Evolutionary conservation across 2,888 invertebrate species (phyloP).

Genomic region (Cryptocephalus moraei): DNA sequence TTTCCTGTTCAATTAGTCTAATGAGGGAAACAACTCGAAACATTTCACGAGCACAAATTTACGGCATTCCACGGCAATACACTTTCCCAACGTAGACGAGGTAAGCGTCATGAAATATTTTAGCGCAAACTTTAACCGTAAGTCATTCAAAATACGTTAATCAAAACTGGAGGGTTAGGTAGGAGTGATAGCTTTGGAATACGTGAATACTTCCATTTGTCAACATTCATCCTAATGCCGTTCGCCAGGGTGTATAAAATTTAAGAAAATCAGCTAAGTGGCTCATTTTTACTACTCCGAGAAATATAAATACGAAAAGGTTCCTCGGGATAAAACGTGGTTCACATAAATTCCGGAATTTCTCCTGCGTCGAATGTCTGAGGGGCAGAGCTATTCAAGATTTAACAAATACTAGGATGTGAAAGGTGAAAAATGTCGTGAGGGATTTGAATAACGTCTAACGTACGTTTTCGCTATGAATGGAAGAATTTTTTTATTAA

Average conservation of each 20-base stretch:
- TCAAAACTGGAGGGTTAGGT: conserved; percentile 17
- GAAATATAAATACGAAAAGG: conserved; percentile 11
- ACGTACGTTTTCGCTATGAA: too few species aligned
- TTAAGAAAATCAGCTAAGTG: conserved; percentile 25
- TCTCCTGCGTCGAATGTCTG: conserved; percentile 5
- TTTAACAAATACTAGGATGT: too few species aligned
- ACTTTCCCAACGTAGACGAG: not conserved
- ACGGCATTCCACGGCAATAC: too few species aligned
- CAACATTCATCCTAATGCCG: conserved; percentile 17
- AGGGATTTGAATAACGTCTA: too few species aligned
- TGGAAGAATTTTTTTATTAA: too few species aligned
- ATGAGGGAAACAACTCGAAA: too few species aligned
- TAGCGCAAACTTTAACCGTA: conserved; percentile 8
- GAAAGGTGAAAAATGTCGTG: too few species aligned
- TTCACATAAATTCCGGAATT: conserved; percentile 9
- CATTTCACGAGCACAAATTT: too few species aligned
- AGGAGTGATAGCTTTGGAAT: conserved; percentile 18
- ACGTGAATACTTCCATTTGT: conserved; percentile 21
- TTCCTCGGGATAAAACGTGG: conserved; percentile 9
- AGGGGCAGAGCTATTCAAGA: too few species aligned
- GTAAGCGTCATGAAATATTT: conserved; percentile 11
- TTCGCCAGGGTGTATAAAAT: conserved; percentile 17
- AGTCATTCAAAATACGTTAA: conserved; percentile 25
- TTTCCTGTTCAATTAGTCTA: too few species aligned
- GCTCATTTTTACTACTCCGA: conserved; percentile 26